These are phyloP conservation scores for Cheilinus undulatus DNA, from an alignment of 2,113 vertebrate species.

Conservation along the genomic window DNA sequence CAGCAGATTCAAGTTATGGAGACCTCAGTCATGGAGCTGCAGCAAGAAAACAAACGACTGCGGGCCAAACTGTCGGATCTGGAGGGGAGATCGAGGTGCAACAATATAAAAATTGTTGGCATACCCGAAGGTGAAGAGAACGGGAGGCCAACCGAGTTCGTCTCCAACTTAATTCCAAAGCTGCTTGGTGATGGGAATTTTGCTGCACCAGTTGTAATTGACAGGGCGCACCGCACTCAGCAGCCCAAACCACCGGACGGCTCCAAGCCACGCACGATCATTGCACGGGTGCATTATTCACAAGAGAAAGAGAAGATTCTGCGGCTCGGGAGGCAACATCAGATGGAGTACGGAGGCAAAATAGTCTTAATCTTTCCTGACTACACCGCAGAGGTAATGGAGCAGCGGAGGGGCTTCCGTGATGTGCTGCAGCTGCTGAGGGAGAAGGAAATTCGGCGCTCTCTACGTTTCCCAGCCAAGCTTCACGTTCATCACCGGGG, in stretches of 20 bases:
- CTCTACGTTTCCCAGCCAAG: not conserved
- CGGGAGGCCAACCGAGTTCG: not conserved
- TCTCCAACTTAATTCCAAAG: conserved; percentile 7
- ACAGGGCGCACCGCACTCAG: not conserved
- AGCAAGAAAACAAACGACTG: not conserved
- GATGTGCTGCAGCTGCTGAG: not conserved
- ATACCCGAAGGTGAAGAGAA: not conserved
- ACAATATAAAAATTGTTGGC: not conserved
- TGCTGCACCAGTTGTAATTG: not conserved
- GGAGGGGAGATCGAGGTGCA: conserved; percentile 9
- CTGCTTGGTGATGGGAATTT: not conserved
- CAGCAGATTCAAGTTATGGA: too few relatives aligned
- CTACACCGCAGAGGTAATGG: conserved; percentile 2
- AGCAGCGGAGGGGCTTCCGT: not conserved
- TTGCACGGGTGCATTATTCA: not conserved
- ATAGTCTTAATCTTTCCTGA: not conserved
- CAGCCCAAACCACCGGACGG: not conserved
- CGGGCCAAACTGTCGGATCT: not conserved
- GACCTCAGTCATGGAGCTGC: not conserved
- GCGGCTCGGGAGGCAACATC: not conserved
- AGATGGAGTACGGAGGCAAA: not conserved
- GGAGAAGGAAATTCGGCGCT: not conserved
- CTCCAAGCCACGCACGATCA: not conserved
- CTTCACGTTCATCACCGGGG: not conserved
- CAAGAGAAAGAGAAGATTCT: conserved; percentile 6